phyloP scores from a whole-genome alignment of 2,113 vertebrate genomes.

The Urocynchramus pylzowi region DNA sequence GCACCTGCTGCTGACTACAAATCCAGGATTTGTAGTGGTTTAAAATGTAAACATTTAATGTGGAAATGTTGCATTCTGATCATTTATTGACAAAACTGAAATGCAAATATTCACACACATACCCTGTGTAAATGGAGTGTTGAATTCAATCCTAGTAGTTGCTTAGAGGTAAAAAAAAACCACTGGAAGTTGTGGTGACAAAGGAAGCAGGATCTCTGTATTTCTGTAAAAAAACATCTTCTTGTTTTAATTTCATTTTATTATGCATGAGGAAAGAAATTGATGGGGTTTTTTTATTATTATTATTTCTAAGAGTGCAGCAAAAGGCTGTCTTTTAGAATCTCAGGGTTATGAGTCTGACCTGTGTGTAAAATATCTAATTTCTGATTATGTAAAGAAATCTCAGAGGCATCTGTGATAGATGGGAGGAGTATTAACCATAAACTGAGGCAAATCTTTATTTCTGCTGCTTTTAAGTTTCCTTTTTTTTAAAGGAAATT shows the following conservation, averaged over 20 bases:
- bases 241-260: neutral
- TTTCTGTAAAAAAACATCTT: neutral
- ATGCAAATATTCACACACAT: neutral
- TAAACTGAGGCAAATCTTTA: neutral
- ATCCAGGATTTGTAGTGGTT: neutral
- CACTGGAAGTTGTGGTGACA: neutral
- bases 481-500: neutral
- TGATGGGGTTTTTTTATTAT: rapidly evolving
- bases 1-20: neutral
- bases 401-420: neutral
- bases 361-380: neutral
- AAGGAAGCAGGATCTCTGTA: neutral
- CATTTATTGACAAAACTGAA: neutral
- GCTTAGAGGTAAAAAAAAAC: neutral
- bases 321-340: neutral
- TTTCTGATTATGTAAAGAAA: neutral
- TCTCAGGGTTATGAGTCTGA: conserved; percentile 33
- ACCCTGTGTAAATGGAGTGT: neutral
- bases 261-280: neutral
- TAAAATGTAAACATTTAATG: neutral
- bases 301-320: neutral
- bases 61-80: neutral
- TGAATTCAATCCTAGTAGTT: neutral
- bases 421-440: neutral
- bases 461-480: neutral